These are phyloP conservation scores for Platypus cylindrus DNA, from an alignment of 2,888 invertebrate genomes.

Conservation along the genomic window DNA sequence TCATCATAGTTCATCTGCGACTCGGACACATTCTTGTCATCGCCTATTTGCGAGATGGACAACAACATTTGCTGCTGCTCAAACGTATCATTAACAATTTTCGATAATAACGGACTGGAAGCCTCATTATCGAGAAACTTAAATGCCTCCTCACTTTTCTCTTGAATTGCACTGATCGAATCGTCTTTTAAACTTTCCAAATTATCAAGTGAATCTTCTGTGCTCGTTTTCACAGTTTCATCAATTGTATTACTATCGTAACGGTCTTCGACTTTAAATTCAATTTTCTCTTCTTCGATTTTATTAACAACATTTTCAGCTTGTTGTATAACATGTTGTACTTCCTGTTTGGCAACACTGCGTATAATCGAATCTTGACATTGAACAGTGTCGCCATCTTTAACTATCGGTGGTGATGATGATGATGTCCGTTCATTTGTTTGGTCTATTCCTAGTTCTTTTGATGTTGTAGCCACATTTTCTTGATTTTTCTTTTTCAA, in stretches of 20 bases:
- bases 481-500: constrained; percentile 20
- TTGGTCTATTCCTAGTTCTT: background rate
- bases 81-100: constrained; percentile 3
- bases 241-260: constrained; percentile 28
- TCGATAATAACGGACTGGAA: constrained; percentile 18
- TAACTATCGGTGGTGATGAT: background rate
- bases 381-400: background rate
- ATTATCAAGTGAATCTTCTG: constrained; percentile 33
- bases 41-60: constrained; percentile 14
- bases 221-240: constrained; percentile 29
- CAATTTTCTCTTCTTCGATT: constrained; percentile 28
- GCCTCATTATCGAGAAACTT: constrained; percentile 33
- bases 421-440: background rate
- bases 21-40: constrained; percentile 16
- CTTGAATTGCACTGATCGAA: constrained; percentile 27
- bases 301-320: constrained; percentile 32
- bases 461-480: constrained; percentile 6
- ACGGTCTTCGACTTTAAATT: constrained; percentile 26
- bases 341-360: constrained; percentile 23
- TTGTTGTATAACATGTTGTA: constrained; percentile 28
- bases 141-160: constrained; percentile 33
- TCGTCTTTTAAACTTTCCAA: constrained; percentile 31
- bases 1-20: constrained; percentile 13
- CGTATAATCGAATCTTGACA: constrained; percentile 9
- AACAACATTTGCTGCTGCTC: constrained; percentile 16